Evolutionary conservation across 92 coral and sea anemone genomes (phyloP).

Genomic region (Anthopleura xanthogrammica): DNA sequence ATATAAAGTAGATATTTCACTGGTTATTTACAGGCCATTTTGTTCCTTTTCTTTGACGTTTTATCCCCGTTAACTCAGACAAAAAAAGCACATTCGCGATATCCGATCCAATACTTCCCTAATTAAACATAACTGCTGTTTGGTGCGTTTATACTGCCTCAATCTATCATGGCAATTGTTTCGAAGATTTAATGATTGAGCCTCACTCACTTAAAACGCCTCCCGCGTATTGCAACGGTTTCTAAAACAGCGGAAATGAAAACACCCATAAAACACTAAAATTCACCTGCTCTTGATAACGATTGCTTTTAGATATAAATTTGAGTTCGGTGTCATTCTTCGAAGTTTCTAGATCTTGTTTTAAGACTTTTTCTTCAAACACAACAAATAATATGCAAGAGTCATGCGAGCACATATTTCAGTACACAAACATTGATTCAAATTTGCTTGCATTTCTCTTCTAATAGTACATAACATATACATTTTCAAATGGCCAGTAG

Average conservation of each 20-base stretch:
- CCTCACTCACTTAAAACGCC: neutral
- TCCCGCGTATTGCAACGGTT: neutral
- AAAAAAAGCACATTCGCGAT: neutral
- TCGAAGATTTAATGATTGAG: neutral
- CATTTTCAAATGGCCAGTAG: too few species aligned
- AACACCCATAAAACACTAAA: neutral
- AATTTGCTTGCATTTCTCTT: too few species aligned
- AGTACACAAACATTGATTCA: too few species aligned
- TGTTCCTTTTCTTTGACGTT: neutral
- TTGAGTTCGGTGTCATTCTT: too few species aligned
- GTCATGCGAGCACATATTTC: too few species aligned
- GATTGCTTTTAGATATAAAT: neutral
- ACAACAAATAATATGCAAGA: too few species aligned
- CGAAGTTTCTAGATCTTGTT: too few species aligned
- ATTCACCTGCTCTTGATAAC: constrained; percentile 5
- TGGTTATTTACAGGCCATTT: neutral
- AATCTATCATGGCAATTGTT: neutral
- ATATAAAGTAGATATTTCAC: neutral
- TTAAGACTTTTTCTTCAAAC: too few species aligned
- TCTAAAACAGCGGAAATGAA: neutral
- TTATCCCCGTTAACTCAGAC: neutral
- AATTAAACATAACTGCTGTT: neutral
- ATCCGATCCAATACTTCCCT: neutral
- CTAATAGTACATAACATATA: too few species aligned
- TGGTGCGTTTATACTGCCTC: neutral